Evolutionary conservation across 1,140 invertebrate species (phyloP).

Genomic region (Laupala kohalensis): DNA sequence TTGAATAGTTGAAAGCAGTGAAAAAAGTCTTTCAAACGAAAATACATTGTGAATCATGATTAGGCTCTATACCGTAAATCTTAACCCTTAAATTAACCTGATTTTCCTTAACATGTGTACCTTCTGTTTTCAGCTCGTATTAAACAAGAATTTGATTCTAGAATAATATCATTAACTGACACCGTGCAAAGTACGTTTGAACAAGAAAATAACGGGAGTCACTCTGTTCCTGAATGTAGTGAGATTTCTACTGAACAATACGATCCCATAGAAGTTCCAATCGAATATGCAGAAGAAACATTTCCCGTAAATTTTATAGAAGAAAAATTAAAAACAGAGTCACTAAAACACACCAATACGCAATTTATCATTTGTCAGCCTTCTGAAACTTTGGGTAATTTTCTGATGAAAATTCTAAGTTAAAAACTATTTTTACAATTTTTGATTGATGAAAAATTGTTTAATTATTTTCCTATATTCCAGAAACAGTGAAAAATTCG

Average conservation of each 20-base stretch:
- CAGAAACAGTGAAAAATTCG: not conserved
- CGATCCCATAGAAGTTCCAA: not conserved
- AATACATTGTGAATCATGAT: too few relatives aligned
- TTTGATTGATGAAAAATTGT: not conserved
- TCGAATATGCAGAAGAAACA: not conserved
- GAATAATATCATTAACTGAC: not conserved
- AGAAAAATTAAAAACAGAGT: not conserved
- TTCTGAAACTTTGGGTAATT: not conserved
- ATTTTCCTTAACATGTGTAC: too few relatives aligned
- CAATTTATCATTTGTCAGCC: not conserved
- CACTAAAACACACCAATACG: not conserved
- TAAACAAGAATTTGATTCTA: not conserved
- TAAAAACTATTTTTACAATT: not conserved
- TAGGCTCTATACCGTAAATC: too few relatives aligned
- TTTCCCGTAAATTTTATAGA: not conserved
- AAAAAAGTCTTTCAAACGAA: too few relatives aligned
- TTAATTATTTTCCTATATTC: not conserved
- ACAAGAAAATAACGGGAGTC: not conserved
- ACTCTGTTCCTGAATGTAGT: not conserved
- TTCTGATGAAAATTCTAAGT: not conserved
- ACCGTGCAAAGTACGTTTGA: not conserved
- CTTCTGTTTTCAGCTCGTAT: not conserved
- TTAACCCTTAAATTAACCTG: too few relatives aligned
- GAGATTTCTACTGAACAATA: not conserved
- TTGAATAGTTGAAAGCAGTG: too few relatives aligned